A percentile compares a stretch with the other conserved stretches of the same genome.
phyloP scores from a whole-genome alignment of 2,888 invertebrate genomes.

The Cephus rjabovi region DNA sequence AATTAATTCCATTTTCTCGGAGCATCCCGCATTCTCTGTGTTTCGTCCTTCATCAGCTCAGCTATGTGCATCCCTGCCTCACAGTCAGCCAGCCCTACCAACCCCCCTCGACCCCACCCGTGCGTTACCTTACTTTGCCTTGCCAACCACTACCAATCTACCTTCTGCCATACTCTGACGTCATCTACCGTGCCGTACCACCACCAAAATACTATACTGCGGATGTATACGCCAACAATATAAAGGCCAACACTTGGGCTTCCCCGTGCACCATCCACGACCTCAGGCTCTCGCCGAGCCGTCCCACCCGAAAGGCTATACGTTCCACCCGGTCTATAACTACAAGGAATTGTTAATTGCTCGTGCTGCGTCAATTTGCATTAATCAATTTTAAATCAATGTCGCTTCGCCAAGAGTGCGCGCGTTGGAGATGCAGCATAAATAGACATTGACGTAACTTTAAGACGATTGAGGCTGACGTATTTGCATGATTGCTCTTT shows the following conservation, averaged over 20 bases:
- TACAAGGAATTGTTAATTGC: conserved; percentile 67
- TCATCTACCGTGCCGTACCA: conserved; percentile 19
- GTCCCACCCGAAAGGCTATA: conserved; percentile 51
- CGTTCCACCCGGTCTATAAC: conserved; percentile 41
- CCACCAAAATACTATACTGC: not conserved
- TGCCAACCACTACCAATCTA: conserved; percentile 8
- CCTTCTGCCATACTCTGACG: not conserved
- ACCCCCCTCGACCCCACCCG: conserved; percentile 24
- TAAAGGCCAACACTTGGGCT: not conserved
- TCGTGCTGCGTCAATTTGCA: conserved; percentile 66
- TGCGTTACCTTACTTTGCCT: conserved; percentile 16
- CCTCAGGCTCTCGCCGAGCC: not conserved
- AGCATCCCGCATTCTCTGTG: conserved; percentile 65
- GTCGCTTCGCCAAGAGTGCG: conserved; percentile 38
- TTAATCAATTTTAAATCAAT: conserved; percentile 66
- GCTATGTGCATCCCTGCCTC: conserved; percentile 41
- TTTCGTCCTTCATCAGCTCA: conserved; percentile 65
- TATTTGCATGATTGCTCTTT: not conserved
- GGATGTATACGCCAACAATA: not conserved
- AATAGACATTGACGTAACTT: not conserved
- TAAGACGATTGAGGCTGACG: not conserved
- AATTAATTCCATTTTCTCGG: conserved; percentile 66
- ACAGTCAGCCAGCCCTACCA: conserved; percentile 26
- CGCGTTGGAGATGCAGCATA: conserved; percentile 12
- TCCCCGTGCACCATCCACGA: not conserved